These are phyloP conservation scores for Moxostoma hubbsi DNA, from an alignment of 2,797 vertebrate species.

Conservation along the genomic window DNA sequence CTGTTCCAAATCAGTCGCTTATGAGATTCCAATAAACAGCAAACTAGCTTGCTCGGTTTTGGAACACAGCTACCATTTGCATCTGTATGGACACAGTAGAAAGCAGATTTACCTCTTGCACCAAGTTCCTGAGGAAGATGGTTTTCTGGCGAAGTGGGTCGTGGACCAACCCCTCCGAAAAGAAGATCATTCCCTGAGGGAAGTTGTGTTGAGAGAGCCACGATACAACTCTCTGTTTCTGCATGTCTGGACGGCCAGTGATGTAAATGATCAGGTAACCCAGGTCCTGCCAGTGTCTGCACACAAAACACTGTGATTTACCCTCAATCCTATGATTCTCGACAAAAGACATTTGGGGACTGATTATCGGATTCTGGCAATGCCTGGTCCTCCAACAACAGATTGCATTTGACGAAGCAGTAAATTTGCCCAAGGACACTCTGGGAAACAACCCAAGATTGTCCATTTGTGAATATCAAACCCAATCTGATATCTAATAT, in stretches of 20 bases:
- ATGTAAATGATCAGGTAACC: slow-evolving; percentile 98
- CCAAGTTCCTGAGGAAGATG: slow-evolving; percentile 93
- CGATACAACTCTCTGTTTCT: slow-evolving; percentile 97
- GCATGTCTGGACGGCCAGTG: slow-evolving; percentile 98
- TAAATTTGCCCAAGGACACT: slow-evolving; percentile 45
- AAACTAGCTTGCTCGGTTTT: no score
- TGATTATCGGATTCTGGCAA: neutral
- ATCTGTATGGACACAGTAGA: no score
- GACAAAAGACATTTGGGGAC: slow-evolving; percentile 16
- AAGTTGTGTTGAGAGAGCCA: slow-evolving; percentile 99
- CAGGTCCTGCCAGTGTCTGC: slow-evolving; percentile 97
- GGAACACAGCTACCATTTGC: no score
- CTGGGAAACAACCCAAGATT: slow-evolving; percentile 47
- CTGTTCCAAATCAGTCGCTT: no score
- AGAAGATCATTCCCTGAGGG: slow-evolving; percentile 98
- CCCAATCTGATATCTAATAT: slow-evolving; percentile 42
- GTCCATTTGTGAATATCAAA: slow-evolving; percentile 30
- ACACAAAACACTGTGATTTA: slow-evolving; percentile 23
- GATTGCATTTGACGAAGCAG: slow-evolving; percentile 43
- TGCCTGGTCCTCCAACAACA: slow-evolving; percentile 21
- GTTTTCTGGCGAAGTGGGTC: slow-evolving; percentile 96
- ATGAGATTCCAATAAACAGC: no score
- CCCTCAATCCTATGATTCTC: slow-evolving; percentile 27
- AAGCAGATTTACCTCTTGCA: slow-evolving; percentile 86
- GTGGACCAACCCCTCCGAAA: slow-evolving; percentile 96